Evolutionary conservation across 2,888 invertebrate species (phyloP).

Genomic region (Drosophila setosimentum): DNA sequence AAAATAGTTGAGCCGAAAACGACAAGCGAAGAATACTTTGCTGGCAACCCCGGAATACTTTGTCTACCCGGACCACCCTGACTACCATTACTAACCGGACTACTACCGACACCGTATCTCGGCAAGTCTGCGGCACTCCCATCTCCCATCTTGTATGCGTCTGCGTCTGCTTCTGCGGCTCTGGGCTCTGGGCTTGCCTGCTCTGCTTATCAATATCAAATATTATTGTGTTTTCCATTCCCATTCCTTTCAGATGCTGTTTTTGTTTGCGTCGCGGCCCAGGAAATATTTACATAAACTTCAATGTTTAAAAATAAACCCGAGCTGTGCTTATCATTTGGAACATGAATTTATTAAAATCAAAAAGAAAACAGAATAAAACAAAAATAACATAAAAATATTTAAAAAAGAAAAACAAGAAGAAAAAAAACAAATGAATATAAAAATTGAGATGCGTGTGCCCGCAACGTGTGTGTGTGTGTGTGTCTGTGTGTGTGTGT

Average conservation of each 20-base stretch:
- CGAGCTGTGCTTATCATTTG: constrained; percentile 70
- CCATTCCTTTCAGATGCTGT: constrained; percentile 43
- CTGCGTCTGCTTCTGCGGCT: neutral
- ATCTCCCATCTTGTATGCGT: neutral
- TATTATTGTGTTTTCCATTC: constrained; percentile 68
- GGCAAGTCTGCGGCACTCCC: constrained; percentile 9
- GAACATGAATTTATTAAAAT: constrained; percentile 70
- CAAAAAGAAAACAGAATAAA: constrained; percentile 33
- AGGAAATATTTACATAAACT: constrained; percentile 81
- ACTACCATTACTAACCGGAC: neutral
- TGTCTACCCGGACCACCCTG: neutral
- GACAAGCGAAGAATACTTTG: neutral
- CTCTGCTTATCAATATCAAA: constrained; percentile 68
- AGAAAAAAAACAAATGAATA: neutral
- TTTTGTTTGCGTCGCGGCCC: constrained; percentile 67
- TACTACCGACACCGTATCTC: neutral
- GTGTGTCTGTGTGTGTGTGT: neutral
- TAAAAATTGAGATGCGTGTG: constrained; percentile 14
- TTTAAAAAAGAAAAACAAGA: neutral
- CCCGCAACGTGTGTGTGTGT: neutral
- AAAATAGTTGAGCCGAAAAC: neutral
- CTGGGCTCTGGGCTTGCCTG: constrained; percentile 2
- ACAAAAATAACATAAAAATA: constrained; percentile 10
- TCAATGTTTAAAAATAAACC: constrained; percentile 78
- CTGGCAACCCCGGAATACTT: neutral